Percentiles rank a stretch among this genome's conserved stretches.
phyloP scores from a whole-genome alignment of 2,797 vertebrate genomes.

The Cygnus olor region DNA sequence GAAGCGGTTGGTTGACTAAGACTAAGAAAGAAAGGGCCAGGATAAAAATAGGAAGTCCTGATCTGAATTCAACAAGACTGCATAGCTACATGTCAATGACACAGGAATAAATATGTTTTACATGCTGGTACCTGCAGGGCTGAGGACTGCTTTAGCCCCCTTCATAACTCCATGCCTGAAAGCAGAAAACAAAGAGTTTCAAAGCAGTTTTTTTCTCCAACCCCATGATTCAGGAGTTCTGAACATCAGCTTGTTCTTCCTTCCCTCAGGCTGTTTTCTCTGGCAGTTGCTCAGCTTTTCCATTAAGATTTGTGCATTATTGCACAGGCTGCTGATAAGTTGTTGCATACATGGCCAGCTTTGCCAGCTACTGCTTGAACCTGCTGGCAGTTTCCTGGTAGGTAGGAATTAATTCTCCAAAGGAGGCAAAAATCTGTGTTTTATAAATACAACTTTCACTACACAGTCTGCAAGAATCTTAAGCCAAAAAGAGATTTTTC shows the following conservation, averaged over 20 bases:
- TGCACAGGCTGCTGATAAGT: not conserved
- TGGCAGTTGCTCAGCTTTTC: slow-evolving; percentile 55
- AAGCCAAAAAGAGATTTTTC: not conserved
- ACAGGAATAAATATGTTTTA: not conserved
- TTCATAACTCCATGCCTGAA: not conserved
- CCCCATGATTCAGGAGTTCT: slow-evolving; percentile 19
- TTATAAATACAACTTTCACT: not conserved
- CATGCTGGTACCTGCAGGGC: not conserved
- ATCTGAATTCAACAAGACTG: not conserved
- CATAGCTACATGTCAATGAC: not conserved
- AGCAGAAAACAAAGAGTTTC: not conserved
- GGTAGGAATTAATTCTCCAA: slow-evolving; percentile 27
- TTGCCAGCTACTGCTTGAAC: slow-evolving; percentile 28
- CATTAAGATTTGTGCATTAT: slow-evolving; percentile 26
- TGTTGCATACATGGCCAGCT: not conserved
- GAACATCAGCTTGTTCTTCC: not conserved
- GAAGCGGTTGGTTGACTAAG: not conserved
- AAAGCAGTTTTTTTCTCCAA: not conserved
- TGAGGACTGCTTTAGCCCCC: not conserved
- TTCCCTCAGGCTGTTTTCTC: slow-evolving; percentile 24
- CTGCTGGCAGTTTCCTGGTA: slow-evolving; percentile 30
- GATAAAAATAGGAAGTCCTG: not conserved
- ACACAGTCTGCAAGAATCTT: not conserved
- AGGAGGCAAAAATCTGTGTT: not conserved
- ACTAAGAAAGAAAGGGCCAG: not conserved